Percentiles rank a stretch among this genome's conserved stretches.
phyloP scores from a whole-genome alignment of 2,797 vertebrate genomes.

The Gymnoscopelus braueri region DNA sequence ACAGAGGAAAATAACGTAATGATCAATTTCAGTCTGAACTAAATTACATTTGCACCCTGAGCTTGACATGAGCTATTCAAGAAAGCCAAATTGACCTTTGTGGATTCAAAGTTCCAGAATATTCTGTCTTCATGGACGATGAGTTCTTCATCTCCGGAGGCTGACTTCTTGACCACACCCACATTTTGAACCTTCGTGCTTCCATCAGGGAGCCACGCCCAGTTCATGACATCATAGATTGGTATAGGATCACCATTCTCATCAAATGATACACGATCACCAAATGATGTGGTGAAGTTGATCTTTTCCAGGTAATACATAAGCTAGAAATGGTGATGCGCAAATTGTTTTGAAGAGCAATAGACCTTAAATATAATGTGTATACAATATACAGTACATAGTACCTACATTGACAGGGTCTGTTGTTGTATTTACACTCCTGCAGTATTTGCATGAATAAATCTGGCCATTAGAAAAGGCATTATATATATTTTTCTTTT shows the following conservation, averaged over 20 bases:
- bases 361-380: background rate
- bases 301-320: constrained; percentile 55
- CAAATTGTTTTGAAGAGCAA: background rate
- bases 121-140: too few species aligned
- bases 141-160: too few species aligned
- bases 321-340: constrained; percentile 25
- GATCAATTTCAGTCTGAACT: too few species aligned
- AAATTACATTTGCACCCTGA: constrained; percentile 22
- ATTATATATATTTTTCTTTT: too few species aligned
- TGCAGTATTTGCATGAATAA: too few species aligned
- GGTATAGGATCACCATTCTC: constrained; percentile 33
- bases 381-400: too few species aligned
- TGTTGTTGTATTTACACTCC: too few species aligned
- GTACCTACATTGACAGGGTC: too few species aligned
- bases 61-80: constrained; percentile 15
- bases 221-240: constrained; percentile 67
- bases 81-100: constrained; percentile 3
- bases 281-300: constrained; percentile 59
- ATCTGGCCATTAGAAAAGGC: too few species aligned
- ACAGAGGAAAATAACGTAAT: background rate
- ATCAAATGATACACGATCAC: constrained; percentile 3
- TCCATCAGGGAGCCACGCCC: constrained; percentile 31
- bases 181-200: too few species aligned
- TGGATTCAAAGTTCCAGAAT: too few species aligned
- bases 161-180: too few species aligned